A percentile compares a stretch with the other conserved stretches of the same genome.
Evolutionary conservation across 1,140 invertebrate genomes (phyloP).

Genomic region (Campoletis sonorensis): DNA sequence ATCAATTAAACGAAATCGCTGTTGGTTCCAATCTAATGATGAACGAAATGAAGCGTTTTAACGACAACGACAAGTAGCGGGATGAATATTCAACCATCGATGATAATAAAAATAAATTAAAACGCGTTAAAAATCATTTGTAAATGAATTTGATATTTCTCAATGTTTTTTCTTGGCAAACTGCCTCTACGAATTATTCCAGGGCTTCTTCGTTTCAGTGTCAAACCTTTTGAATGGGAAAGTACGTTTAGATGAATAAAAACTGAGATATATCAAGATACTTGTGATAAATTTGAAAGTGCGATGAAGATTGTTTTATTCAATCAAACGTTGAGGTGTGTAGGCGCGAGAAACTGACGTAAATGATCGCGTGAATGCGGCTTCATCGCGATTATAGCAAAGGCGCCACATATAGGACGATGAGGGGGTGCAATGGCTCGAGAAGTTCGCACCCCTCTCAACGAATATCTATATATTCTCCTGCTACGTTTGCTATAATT

Average conservation of each 20-base stretch:
- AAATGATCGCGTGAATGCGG: constrained; percentile 35
- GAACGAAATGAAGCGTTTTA: no score
- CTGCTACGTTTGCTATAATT: constrained; percentile 24
- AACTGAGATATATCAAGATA: neutral
- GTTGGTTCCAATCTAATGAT: no score
- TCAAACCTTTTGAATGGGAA: neutral
- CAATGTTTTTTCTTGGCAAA: neutral
- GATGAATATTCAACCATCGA: neutral
- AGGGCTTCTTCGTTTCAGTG: neutral
- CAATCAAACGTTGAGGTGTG: constrained; percentile 35
- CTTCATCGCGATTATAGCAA: constrained; percentile 36
- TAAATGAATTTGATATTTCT: neutral
- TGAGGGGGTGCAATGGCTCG: neutral
- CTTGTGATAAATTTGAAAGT: constrained; percentile 10
- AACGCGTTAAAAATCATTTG: neutral
- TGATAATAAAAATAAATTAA: neutral
- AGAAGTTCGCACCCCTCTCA: constrained; percentile 17
- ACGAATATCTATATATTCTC: neutral
- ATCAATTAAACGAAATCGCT: no score
- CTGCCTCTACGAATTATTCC: neutral
- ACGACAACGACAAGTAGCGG: no score
- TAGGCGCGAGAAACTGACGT: neutral
- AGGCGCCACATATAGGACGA: constrained; percentile 3
- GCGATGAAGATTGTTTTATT: constrained; percentile 36
- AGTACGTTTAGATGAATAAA: neutral